Conservation (phyloP, 1,140 invertebrate genomes). For the Leptinotarsa lineolata region DNA sequence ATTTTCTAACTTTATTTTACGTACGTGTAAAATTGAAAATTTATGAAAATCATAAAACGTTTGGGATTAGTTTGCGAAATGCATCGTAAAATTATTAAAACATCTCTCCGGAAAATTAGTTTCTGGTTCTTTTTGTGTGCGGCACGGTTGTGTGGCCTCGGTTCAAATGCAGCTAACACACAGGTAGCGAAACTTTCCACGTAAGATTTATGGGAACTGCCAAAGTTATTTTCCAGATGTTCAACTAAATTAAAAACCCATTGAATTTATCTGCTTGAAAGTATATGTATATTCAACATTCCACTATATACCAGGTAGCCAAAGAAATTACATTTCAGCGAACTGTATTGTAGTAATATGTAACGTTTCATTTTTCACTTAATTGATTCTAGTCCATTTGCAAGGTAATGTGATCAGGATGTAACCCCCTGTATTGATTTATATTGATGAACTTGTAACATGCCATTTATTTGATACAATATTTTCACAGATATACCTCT, state of each 20-base stretch:
- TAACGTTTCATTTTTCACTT: no score
- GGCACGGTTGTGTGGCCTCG: neutral
- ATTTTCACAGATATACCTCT: no score
- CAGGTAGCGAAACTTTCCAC: slow-evolving; percentile 32
- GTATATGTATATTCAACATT: no score
- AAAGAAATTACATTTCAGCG: neutral
- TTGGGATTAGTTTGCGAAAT: slow-evolving; percentile 1
- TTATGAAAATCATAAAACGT: slow-evolving; percentile 3
- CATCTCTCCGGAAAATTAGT: neutral
- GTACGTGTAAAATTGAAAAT: slow-evolving; percentile 7
- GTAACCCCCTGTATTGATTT: no score
- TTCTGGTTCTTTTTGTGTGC: slow-evolving; percentile 11
- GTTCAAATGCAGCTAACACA: slow-evolving; percentile 38
- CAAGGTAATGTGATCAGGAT: no score
- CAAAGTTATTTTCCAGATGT: slow-evolving; percentile 34
- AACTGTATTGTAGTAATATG: no score
- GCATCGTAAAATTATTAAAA: slow-evolving; percentile 24
- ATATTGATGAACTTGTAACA: no score
- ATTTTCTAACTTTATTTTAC: neutral
- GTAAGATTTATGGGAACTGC: slow-evolving; percentile 34
- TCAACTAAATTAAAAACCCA: slow-evolving; percentile 39
- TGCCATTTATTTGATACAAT: no score
- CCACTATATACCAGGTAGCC: neutral
- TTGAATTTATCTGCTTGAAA: slow-evolving; percentile 26
- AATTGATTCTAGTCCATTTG: no score